Conservation (phyloP, 2,113 vertebrate genomes). For the Semicossyphus pulcher region DNA sequence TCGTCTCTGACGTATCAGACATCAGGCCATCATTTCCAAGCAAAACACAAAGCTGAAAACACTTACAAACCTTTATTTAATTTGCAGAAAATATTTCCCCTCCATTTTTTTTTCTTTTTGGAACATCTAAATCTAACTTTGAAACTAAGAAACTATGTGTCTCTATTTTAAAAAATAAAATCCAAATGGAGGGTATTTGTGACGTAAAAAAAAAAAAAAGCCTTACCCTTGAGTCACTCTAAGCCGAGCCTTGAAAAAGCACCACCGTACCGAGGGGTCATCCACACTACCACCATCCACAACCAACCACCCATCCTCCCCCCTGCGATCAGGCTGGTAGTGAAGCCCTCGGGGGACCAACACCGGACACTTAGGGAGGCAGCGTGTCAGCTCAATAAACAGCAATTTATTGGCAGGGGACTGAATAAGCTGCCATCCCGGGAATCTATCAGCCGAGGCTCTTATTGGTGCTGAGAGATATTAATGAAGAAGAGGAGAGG, state of each 20-base stretch:
- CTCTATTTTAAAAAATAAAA: neutral
- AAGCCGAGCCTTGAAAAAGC: neutral
- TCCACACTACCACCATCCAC: slow-evolving; percentile 20
- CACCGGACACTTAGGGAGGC: slow-evolving; percentile 53
- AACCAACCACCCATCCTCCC: slow-evolving; percentile 47
- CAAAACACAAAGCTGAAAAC: neutral
- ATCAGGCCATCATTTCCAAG: neutral
- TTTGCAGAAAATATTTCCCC: neutral
- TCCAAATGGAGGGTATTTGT: neutral
- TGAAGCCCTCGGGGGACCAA: slow-evolving; percentile 62
- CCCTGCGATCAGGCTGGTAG: slow-evolving; percentile 32
- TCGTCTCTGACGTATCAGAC: neutral
- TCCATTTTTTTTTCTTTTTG: neutral
- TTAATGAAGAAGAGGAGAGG: slow-evolving; percentile 61
- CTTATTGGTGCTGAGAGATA: slow-evolving; percentile 74
- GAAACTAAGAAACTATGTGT: neutral
- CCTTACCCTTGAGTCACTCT: neutral
- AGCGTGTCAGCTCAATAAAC: slow-evolving; percentile 64
- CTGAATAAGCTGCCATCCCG: slow-evolving; percentile 54
- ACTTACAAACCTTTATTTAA: too few species aligned
- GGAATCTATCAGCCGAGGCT: slow-evolving; percentile 40
- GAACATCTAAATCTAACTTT: neutral
- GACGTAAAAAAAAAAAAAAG: neutral
- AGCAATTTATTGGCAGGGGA: slow-evolving; percentile 73
- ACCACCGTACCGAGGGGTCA: slow-evolving; percentile 25